Percentiles rank a stretch among this genome's conserved stretches.
Conservation (phyloP, 1,140 invertebrate species). For the Cotesia glomerata region DNA sequence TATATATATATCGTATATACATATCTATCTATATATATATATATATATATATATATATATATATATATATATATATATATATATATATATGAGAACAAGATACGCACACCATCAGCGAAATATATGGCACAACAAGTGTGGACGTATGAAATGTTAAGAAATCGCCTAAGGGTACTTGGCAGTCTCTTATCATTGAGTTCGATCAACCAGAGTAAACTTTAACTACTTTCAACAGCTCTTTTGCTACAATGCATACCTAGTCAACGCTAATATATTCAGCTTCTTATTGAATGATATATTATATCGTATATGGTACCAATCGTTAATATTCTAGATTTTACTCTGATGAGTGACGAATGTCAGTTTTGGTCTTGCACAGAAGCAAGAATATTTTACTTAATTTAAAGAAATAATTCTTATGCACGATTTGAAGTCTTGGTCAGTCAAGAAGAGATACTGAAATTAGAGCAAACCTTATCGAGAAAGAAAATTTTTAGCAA, state of each 20-base stretch:
- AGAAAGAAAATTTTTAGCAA: too few relatives aligned
- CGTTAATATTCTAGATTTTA: too few relatives aligned
- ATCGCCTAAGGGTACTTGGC: neutral
- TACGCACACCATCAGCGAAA: slow-evolving; percentile 13
- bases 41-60: neutral
- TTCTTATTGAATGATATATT: too few relatives aligned
- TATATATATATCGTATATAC: neutral
- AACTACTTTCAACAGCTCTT: slow-evolving; percentile 5
- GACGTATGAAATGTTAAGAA: slow-evolving; percentile 4
- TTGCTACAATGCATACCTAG: neutral
- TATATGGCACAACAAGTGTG: slow-evolving; percentile 9
- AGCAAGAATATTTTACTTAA: too few relatives aligned
- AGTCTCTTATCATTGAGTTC: slow-evolving; percentile 18
- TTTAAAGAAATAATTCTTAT: too few relatives aligned
- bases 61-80: neutral
- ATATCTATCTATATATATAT: neutral
- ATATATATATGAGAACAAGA: neutral
- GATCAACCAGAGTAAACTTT: slow-evolving; percentile 10
- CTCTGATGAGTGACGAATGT: too few relatives aligned
- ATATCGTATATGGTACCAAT: too few relatives aligned
- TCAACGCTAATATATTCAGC: too few relatives aligned
- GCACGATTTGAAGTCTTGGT: too few relatives aligned
- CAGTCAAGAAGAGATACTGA: too few relatives aligned
- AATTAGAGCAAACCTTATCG: too few relatives aligned
- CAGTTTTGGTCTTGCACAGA: too few relatives aligned